Evolutionary conservation across 2,797 vertebrate genomes (phyloP), one percentile per base, ranked within the genome.

Genomic region (Enteromius argenteus): DNA sequence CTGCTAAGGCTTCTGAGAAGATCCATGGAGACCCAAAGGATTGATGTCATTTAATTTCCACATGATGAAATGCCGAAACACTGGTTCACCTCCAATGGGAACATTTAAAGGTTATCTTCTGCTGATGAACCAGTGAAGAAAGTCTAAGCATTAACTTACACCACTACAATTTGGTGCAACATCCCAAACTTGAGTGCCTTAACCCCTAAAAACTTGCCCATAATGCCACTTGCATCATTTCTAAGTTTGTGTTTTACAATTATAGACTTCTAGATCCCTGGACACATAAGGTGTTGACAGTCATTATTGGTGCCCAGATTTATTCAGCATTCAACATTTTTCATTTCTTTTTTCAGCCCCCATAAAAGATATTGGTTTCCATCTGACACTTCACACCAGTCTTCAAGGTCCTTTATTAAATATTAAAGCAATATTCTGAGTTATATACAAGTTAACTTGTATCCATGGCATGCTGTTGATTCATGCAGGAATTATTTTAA

Each of bases 11-110:
- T 86, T 88, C 84, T 81, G 42, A 85, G 76, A 60, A 80, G 49
- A 90, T 90, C 81, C 74, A 73, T 79, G 79, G 74, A 88, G 86
- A 68, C 73, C 77, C 84, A 78, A 80, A 83, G 73, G 73, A 62
- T 77, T 35, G 46, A 37, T 71, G 71, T 64, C 23, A 53, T 80
- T 85, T 72, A 14, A 66, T 74, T 74, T 19, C 72, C 81, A 15
- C 44, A 66, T 67, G 80, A 77, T 53, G 39, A 83, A 69, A 44
- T 51, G 80, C 77, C 75, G 77, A 82, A 51, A 58, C 62, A 27
- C 75, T 76, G 69, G 46, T 68, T 83, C 67, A 66, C 64, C 64
- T 77, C 27, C 56, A 84, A 64, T 68, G 53, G 21, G 69, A 67
- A 66, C 14, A 44, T 77, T 27, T 73, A 68, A 53, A 85, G 84